Evolutionary conservation across 2,888 invertebrate genomes (phyloP), one percentile per base, ranked within the genome.

Genomic region (Idaea aversata): DNA sequence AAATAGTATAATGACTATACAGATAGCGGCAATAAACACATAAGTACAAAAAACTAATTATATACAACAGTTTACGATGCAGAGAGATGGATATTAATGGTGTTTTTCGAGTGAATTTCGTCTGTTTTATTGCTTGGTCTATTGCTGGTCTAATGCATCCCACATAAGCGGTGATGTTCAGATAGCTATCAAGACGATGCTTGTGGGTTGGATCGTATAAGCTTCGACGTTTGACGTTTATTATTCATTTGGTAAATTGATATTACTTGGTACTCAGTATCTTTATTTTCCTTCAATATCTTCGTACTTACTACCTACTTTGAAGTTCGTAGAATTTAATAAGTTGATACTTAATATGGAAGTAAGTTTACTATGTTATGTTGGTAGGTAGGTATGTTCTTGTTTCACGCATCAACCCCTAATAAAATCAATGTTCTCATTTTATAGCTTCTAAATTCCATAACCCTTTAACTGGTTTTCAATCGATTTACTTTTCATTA

Each of bases 401-500:
- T 47, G 47, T 6, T 47, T 47, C 47, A 47, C 47, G 47, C 47
- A 47, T 47, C 47, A 47, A 10, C 47, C 47, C 47, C 47, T 47
- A 7, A 47, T 10, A 47, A 47, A 47, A 47, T 47, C 47, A 47
- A 47, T 47, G 47, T 47, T 47, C 47, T 47, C 47, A 47, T 47
- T 47, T 47, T 47, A 47, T 47, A 7, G 47, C 47, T 47, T 47
- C 47, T 47, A 47, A 47, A 47, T 47, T 47, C 47, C 47, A 13
- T 47, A 47, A 47, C 47, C 47, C 47, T 47, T 47, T 47, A 47
- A 72, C 72, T 72, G 75, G 75, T 77, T 81, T 77, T 73, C 75
- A 82, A 84, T 86, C 77, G 84, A 70, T 76, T 76, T 81, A 85
- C 80, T 81, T 83, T 84, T 83, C 81, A 85, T 86, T 82, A 86